Evolutionary conservation across 2,113 vertebrate genomes (phyloP), one percentile per base, ranked within the genome.

Genomic region (Atrichornis clamosus): DNA sequence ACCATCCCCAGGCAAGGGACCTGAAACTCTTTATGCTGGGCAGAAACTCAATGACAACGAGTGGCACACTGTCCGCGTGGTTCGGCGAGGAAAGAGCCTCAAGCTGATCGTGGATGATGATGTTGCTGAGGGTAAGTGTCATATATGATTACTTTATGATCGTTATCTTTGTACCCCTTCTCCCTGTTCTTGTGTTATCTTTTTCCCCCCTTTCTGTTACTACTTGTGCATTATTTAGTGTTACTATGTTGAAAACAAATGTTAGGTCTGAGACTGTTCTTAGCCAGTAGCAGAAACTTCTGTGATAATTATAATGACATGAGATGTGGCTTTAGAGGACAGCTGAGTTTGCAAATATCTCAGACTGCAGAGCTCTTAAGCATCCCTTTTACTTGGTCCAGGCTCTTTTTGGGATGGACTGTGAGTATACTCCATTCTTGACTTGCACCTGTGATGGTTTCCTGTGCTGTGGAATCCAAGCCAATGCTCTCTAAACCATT

Each of bases 31-130:
- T 87, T 99, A 99, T 82, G 99, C 99, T 24, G 99, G 99, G 82
- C 99, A 99, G 97, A 99, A 99, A 76, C 98, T 99, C 96, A 99
- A 99, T 70, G 99, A 99, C 98, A 99, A 99, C 2, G 99, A 99
- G 35, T 99, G 99, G 99, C 99, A 99, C 98, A 98, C 99, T 1
- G 99, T 99, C 10, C 98, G 99, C 24, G 99, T 99, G 62, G 96
- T 99, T 56, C 98, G 99, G 5, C 98, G 99, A 42, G 99, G 99
- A 97, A 99, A 99, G 96, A 98, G 97, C 98, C 98, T 99, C 92
- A 99, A 99, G 96, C 98, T 99, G 65, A 99, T 98, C 0, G 99
- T 99, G 97, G 99, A 99, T 69, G 99, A 99, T 42, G 99, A 99
- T 84, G 98, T 99, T 55, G 98, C 99, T 5, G 99, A 99, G 98